A percentile compares a stretch with the other conserved stretches of the same genome.
Evolutionary conservation across 2,113 vertebrate genomes (phyloP).

Genomic region (Mesembrinibis cayennensis): DNA sequence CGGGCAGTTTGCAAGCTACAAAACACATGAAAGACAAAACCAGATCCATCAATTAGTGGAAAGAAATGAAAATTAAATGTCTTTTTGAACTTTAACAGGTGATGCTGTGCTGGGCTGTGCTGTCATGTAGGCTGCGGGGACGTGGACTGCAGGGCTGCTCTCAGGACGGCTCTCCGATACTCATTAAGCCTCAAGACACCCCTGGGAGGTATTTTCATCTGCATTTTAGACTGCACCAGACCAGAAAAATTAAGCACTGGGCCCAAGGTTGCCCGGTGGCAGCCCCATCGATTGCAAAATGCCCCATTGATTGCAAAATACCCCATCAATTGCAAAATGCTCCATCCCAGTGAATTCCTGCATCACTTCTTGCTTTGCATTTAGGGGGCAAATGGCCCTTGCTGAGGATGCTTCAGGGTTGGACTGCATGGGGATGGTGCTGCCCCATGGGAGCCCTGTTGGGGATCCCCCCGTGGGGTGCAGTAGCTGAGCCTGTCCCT

Average conservation of each 20-base stretch:
- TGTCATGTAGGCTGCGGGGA: fast-evolving
- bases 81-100: background rate
- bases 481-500: background rate
- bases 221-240: background rate
- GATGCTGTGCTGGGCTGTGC: background rate
- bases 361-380: background rate
- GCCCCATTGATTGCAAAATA: background rate
- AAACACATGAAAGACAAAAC: background rate
- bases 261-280: background rate
- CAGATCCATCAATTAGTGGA: background rate
- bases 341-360: background rate
- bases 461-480: background rate
- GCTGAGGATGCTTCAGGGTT: background rate
- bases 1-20: background rate
- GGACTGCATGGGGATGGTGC: background rate
- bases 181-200: background rate
- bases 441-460: background rate
- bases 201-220: background rate
- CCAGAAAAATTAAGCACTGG: background rate
- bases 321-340: too few relatives aligned
- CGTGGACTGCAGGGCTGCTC: background rate
- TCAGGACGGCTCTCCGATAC: fast-evolving
- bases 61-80: background rate
- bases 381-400: background rate
- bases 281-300: fast-evolving